A percentile compares a stretch with the other conserved stretches of the same genome.
Evolutionary conservation across 2,888 invertebrate genomes (phyloP).

Genomic region (Cerceris ruficornis): DNA sequence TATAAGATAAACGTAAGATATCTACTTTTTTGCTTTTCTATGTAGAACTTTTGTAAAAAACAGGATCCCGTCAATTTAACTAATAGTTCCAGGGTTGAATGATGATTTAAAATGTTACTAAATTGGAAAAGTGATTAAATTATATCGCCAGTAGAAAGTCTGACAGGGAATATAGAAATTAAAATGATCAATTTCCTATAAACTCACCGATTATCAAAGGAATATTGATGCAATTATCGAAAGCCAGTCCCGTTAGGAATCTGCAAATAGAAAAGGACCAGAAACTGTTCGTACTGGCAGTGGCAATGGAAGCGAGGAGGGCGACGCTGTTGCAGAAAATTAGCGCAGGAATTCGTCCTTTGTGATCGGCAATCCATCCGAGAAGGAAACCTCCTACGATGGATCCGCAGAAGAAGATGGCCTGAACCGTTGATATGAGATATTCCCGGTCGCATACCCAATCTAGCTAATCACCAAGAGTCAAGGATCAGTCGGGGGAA

Average conservation of each 20-base stretch:
- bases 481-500: constrained; percentile 40
- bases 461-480: constrained; percentile 80
- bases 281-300: constrained; percentile 81
- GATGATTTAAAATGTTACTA: background rate
- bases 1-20: no score
- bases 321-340: constrained; percentile 81
- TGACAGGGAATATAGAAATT: background rate
- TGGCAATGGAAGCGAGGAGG: constrained; percentile 81
- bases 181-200: background rate
- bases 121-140: no score
- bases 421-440: constrained; percentile 82
- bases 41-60: no score
- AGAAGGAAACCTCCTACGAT: constrained; percentile 83
- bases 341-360: constrained; percentile 83
- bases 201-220: constrained; percentile 83
- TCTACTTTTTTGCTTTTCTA: no score
- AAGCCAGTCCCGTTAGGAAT: constrained; percentile 83
- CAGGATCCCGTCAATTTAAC: no score
- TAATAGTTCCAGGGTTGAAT: background rate
- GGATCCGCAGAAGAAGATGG: constrained; percentile 83
- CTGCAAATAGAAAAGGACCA: constrained; percentile 82
- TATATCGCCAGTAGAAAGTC: no score
- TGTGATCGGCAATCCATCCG: constrained; percentile 83
- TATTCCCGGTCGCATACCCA: constrained; percentile 84
- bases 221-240: constrained; percentile 83